Conservation (phyloP, 2,113 vertebrate species). For the Apus apus region DNA sequence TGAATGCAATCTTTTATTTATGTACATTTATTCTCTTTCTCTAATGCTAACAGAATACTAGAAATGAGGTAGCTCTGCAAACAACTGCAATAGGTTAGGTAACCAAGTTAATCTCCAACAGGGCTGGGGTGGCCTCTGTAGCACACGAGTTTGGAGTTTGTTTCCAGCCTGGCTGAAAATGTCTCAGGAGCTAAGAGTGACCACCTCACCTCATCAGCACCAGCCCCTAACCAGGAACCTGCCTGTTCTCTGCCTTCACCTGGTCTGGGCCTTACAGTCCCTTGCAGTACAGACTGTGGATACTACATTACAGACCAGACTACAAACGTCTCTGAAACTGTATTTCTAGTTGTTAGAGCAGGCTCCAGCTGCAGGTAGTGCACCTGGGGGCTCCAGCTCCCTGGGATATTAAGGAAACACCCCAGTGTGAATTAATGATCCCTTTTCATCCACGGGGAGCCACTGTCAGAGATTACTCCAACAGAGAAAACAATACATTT, state of each 20-base stretch:
- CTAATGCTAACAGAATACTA: not conserved
- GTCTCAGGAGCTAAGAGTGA: accelerated
- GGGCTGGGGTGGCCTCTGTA: not conserved
- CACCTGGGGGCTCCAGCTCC: too few species aligned
- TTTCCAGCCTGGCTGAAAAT: not conserved
- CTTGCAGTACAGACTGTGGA: not conserved
- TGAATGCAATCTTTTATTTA: not conserved
- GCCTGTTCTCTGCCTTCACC: not conserved
- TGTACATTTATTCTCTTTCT: not conserved
- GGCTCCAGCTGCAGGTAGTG: too few species aligned
- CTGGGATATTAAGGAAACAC: too few species aligned
- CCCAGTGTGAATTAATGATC: too few species aligned
- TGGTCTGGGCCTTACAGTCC: accelerated
- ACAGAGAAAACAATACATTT: not conserved
- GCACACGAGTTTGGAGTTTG: not conserved
- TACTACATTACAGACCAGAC: too few species aligned
- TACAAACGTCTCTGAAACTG: too few species aligned
- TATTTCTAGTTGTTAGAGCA: too few species aligned
- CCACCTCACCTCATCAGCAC: not conserved
- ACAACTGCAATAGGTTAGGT: not conserved
- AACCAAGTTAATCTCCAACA: not conserved
- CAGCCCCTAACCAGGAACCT: accelerated
- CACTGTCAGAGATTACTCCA: too few species aligned
- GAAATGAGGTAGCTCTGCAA: not conserved
- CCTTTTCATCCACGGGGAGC: too few species aligned